Conservation (phyloP, 1,140 invertebrate species). For the Anoplolepis gracilipes region DNA sequence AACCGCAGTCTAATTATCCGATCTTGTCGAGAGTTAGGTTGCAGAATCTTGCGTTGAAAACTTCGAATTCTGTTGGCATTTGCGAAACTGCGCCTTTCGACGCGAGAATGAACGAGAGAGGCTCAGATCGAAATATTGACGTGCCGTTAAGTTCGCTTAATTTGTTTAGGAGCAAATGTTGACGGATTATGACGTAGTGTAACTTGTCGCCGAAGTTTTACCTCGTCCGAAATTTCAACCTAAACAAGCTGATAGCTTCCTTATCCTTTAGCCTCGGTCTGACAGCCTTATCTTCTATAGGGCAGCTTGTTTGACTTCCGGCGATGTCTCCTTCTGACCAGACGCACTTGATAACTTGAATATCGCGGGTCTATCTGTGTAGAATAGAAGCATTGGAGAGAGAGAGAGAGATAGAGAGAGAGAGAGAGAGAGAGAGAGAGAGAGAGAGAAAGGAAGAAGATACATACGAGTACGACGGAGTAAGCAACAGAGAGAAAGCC, state of each 20-base stretch:
- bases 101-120: conserved; percentile 44
- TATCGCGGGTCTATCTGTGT: conserved; percentile 71
- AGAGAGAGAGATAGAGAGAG: too few relatives aligned
- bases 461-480: conserved; percentile 57
- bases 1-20: conserved; percentile 83
- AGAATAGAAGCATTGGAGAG: not conserved
- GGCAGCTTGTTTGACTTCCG: conserved; percentile 84
- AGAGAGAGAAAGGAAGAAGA: not conserved
- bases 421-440: too few relatives aligned
- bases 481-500: conserved; percentile 56
- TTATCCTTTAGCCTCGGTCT: conserved; percentile 66
- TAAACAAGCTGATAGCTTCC: conserved; percentile 52
- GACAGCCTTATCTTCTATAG: conserved; percentile 78
- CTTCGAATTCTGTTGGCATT: conserved; percentile 67
- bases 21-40: conserved; percentile 80
- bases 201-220: conserved; percentile 44
- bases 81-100: conserved; percentile 49
- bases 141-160: conserved; percentile 40
- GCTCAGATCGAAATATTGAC: not conserved
- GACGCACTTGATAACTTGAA: conserved; percentile 82
- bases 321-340: conserved; percentile 81
- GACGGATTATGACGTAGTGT: conserved; percentile 33
- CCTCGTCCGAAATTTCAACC: conserved; percentile 74
- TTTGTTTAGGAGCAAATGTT: conserved; percentile 9
- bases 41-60: conserved; percentile 65